Base-by-base conservation (phyloP, 1,140 invertebrate genomes). In the Triops longicaudatus region DNA sequence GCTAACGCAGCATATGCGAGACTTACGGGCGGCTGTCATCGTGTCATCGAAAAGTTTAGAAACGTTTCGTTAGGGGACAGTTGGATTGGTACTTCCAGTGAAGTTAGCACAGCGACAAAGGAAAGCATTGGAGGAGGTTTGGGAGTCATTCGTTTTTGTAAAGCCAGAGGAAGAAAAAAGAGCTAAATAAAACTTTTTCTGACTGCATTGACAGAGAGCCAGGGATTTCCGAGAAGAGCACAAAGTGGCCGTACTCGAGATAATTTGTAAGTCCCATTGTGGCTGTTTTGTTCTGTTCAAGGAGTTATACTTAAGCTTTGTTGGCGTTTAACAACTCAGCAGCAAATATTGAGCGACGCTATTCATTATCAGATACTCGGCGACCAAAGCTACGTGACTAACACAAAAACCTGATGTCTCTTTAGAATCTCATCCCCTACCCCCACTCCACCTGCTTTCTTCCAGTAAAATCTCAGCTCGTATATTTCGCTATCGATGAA, bases 261-360 rank as follows among this genome's bases (percentile, higher is more conserved):
- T 63, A 63, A 63, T 63, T 63, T 63, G 2, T 63, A 22, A 22
- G 50, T 63, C 50, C 50, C 50, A 63, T 63, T 63, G 50, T 63
- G 22, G 14, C 14, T 63, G 22, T 63, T 22, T 63, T 63, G 50
- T 63, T 63, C 50, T 63, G 50, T 5, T 14, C 22, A 37, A 37
- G 50, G 50, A 63, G 50, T 63, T 63, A 63, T 22, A 63, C 50
- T 63, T 22, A 22, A 63, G 50, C 22, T 22, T 63, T 63, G 50
- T 63, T 63, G 50, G 50, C 50, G 50, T 63, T 63, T 63, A 63
- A 63, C 50, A 63, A 63, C 50, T 63, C 50, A 63, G 50, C 50
- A 63, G 50, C 50, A 63, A 63, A 63, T 63, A 63, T 63, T 63
- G 50, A 63, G 22, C 50, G 50, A 63, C 50, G 50, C 50, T 63